Base-by-base conservation (phyloP, 2,888 invertebrate genomes). In the Lottia gigantea region DNA sequence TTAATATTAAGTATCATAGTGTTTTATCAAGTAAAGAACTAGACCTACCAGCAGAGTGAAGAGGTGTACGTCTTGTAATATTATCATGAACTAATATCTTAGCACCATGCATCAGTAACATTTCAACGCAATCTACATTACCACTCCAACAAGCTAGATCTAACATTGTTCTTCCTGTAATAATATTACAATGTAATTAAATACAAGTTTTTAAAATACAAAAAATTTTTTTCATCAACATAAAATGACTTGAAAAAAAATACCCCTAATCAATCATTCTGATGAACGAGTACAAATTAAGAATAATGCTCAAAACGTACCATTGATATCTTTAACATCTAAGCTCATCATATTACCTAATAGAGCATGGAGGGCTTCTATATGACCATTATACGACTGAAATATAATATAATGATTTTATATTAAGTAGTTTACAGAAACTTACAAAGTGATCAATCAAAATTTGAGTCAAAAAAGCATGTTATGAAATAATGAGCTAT, bases 101-200 rank as follows among this genome's bases (percentile, higher is more conserved):
- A 64, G 92, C 91, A 47, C 91, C 91, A 76, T 90, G 90, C 46
- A 90, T 85, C 66, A 92, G 83, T 67, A 92, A 85, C 68, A 91
- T 85, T 76, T 91, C 90, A 62, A 92, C 91, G 83, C 91, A 91
- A 64, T 91, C 89, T 3, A 90, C 87, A 80, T 92, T 91, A 7
- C 92, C 92, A 75, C 89, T 83, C 78, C 91, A 90, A 46, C 92
- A 90, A 0, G 92, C 92, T 63, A 92, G 79, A 78, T 92, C 91
- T 64, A 92, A 84, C 25, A 92, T 91, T 1, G 92, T 92, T 0
- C 91, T 90, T 1, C 87, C 87, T 85, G 73, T 11, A 68, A 66
- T 46, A 64, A 63, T 40, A n/a, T 47, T n/a, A 61, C 47, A 67
- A 26, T 61, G 7, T n/a, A 11, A 40, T 40, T 40, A 8, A 40